Evolutionary conservation across 1,140 invertebrate species (phyloP).

Genomic region (Nilaparvata lugens): DNA sequence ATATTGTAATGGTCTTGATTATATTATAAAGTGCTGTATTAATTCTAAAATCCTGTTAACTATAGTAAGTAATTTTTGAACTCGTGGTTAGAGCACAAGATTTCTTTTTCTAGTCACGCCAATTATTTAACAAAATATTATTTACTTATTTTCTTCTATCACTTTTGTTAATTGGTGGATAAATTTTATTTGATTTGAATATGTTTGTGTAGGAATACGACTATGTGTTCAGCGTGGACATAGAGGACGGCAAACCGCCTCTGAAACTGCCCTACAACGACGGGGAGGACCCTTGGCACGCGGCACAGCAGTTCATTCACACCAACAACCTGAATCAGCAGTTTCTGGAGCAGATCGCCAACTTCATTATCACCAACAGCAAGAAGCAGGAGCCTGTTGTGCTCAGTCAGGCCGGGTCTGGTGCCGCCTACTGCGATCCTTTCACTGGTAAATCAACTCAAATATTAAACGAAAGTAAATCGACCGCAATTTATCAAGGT

Average conservation of each 20-base stretch:
- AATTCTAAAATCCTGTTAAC: too few relatives aligned
- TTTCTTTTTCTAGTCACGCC: too few relatives aligned
- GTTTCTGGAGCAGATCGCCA: constrained; percentile 91
- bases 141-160: not conserved
- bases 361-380: constrained; percentile 85
- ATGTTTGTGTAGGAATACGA: constrained; percentile 78
- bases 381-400: constrained; percentile 28
- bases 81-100: too few relatives aligned
- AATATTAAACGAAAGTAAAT: too few relatives aligned
- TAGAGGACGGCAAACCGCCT: constrained; percentile 78
- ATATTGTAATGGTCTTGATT: too few relatives aligned
- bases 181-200: too few relatives aligned
- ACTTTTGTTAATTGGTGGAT: too few relatives aligned
- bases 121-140: too few relatives aligned
- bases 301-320: constrained; percentile 54
- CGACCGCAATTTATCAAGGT: too few relatives aligned
- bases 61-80: too few relatives aligned
- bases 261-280: constrained; percentile 89
- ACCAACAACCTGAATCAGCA: constrained; percentile 71
- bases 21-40: too few relatives aligned
- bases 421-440: constrained; percentile 53
- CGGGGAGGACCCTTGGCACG: constrained; percentile 51
- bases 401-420: constrained; percentile 26
- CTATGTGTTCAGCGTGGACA: constrained; percentile 89
- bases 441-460: constrained; percentile 57